Evolutionary conservation across 2,888 invertebrate species (phyloP).

Genomic region (Drosophila cognata): DNA sequence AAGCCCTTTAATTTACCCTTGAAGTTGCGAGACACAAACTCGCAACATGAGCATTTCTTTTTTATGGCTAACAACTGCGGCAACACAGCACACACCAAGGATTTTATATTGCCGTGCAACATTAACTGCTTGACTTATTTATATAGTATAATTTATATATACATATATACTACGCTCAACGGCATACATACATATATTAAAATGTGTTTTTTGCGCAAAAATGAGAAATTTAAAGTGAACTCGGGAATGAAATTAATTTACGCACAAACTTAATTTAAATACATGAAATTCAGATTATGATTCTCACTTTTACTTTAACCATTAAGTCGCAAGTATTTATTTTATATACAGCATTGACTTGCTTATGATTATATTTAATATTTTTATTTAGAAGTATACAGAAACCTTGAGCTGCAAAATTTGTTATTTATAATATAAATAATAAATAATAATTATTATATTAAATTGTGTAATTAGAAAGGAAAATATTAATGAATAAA

Average conservation of each 20-base stretch:
- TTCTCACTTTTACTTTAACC: not conserved
- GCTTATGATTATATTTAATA: not conserved
- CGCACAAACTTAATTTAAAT: not conserved
- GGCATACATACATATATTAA: not conserved
- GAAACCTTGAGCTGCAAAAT: not conserved
- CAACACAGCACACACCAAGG: not conserved
- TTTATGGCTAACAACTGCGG: slow-evolving; percentile 36
- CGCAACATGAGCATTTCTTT: slow-evolving; percentile 19
- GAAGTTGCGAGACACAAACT: slow-evolving; percentile 7
- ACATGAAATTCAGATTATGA: not conserved
- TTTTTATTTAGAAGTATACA: not conserved
- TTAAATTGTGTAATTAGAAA: not conserved
- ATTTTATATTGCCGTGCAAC: slow-evolving; percentile 28
- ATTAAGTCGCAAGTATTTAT: not conserved
- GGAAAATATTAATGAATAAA: not conserved
- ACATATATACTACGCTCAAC: slow-evolving; percentile 13
- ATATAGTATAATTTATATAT: slow-evolving; percentile 11
- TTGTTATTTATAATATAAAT: not conserved
- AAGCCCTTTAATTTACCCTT: slow-evolving; percentile 28
- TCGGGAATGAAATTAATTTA: not conserved
- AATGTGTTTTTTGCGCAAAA: not conserved
- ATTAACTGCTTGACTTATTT: slow-evolving; percentile 74
- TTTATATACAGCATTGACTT: not conserved
- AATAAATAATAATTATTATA: not conserved
- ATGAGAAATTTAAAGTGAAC: not conserved